phyloP scores from a whole-genome alignment of 2,888 invertebrate species.

The Plagodis pulveraria region DNA sequence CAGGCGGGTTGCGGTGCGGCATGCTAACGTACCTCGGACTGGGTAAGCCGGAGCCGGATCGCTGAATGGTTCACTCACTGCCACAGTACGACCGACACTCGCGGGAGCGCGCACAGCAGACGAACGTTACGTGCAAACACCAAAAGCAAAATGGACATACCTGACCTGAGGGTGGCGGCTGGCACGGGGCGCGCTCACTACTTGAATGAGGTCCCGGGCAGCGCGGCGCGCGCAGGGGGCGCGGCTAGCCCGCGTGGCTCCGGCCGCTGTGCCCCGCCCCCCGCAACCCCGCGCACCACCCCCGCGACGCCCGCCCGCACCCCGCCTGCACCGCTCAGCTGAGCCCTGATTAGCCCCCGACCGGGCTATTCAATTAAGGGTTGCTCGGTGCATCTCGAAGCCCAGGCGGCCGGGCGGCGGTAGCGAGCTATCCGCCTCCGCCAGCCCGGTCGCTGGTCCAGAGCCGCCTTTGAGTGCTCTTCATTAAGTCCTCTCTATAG shows the following conservation, averaged over 20 bases:
- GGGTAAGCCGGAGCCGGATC: slow-evolving; percentile 36
- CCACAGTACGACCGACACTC: slow-evolving; percentile 78
- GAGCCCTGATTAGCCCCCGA: slow-evolving; percentile 82
- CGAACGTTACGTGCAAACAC: slow-evolving; percentile 73
- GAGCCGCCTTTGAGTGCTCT: slow-evolving; percentile 69
- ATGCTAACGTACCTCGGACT: slow-evolving; percentile 71
- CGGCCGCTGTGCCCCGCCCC: slow-evolving; percentile 67
- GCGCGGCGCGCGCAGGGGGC: slow-evolving; percentile 86
- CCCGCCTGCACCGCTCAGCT: slow-evolving; percentile 76
- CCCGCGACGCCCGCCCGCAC: slow-evolving; percentile 43
- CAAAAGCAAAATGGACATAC: slow-evolving; percentile 84
- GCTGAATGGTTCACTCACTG: slow-evolving; percentile 67
- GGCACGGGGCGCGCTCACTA: slow-evolving; percentile 81
- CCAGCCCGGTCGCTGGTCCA: slow-evolving; percentile 51
- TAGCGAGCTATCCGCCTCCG: slow-evolving; percentile 39
- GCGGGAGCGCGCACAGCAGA: slow-evolving; percentile 70
- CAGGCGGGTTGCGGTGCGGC: slow-evolving; percentile 54
- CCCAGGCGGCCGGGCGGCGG: slow-evolving; percentile 45
- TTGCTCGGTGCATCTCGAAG: slow-evolving; percentile 74
- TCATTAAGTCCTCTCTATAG: slow-evolving; percentile 71
- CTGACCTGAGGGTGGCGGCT: slow-evolving; percentile 84
- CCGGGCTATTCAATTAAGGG: slow-evolving; percentile 83
- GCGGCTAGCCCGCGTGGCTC: slow-evolving; percentile 86
- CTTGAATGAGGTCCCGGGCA: slow-evolving; percentile 82
- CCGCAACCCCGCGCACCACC: slow-evolving; percentile 41